A percentile compares a stretch with the other conserved stretches of the same genome.
Evolutionary conservation across 2,113 vertebrate genomes (phyloP).

Genomic region (Oreotrochilus melanogaster): DNA sequence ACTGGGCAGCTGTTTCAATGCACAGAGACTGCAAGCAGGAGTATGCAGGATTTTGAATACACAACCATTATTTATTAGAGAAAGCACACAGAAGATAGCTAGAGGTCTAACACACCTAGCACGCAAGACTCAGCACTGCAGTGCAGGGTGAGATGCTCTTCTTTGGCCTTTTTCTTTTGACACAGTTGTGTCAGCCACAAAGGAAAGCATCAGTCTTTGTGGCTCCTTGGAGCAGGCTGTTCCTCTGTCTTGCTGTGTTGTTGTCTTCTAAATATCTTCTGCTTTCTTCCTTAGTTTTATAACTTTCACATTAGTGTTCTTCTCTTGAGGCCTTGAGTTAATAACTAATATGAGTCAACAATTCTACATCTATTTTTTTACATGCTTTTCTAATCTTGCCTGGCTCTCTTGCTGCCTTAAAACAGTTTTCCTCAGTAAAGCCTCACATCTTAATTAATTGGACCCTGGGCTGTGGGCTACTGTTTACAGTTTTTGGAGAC

Average conservation of each 20-base stretch:
- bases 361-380: not conserved
- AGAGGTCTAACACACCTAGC: not conserved
- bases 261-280: not conserved
- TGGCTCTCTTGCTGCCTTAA: not conserved
- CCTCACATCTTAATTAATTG: not conserved
- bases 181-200: not conserved
- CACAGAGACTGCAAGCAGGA: not conserved
- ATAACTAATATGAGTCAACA: constrained; percentile 14
- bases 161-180: too few species aligned
- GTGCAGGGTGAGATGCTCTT: not conserved
- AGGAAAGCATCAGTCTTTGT: not conserved
- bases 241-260: not conserved
- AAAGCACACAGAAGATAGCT: not conserved
- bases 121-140: not conserved
- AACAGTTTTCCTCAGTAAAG: not conserved
- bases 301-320: not conserved
- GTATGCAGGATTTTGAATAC: not conserved
- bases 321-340: not conserved
- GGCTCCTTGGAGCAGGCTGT: not conserved
- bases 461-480: not conserved
- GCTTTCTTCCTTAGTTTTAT: not conserved
- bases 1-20: not conserved
- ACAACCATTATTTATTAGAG: not conserved
- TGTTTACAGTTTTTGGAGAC: not conserved
- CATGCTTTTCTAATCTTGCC: not conserved